These are phyloP conservation scores for Gandaritis pyraliata DNA, from an alignment of 2,888 invertebrate species.

Conservation along the genomic window DNA sequence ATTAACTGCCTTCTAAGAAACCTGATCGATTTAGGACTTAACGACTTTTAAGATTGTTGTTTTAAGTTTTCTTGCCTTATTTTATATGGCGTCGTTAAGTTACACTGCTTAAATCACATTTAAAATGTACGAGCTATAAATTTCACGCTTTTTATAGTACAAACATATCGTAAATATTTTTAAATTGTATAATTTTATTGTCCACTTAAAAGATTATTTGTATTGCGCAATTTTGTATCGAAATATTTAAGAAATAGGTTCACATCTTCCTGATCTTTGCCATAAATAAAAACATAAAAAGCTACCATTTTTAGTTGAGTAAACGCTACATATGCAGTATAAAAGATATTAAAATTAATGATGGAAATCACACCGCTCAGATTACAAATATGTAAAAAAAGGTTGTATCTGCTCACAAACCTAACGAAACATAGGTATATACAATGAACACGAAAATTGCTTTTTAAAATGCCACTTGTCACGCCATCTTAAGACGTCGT, in stretches of 20 bases:
- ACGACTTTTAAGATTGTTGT: conserved; percentile 46
- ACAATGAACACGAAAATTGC: conserved; percentile 28
- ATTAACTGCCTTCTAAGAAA: conserved; percentile 59
- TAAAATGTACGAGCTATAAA: conserved; percentile 31
- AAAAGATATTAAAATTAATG: neutral
- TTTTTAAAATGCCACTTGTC: conserved; percentile 36
- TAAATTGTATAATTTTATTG: conserved; percentile 29
- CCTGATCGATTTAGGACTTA: conserved; percentile 48
- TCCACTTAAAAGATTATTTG: conserved; percentile 23
- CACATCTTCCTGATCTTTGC: neutral
- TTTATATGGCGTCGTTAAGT: conserved; percentile 33
- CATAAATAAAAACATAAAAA: conserved; percentile 3
- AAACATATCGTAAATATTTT: conserved; percentile 33
- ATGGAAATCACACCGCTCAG: neutral
- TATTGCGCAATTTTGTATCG: conserved; percentile 17
- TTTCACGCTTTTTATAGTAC: conserved; percentile 34
- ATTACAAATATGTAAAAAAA: neutral
- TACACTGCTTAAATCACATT: conserved; percentile 37
- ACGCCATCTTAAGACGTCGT: conserved; percentile 48
- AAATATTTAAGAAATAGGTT: conserved; percentile 8
- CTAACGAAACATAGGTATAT: conserved; percentile 5
- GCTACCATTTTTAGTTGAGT: neutral
- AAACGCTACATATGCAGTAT: neutral
- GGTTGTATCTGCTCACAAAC: neutral
- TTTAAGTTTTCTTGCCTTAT: conserved; percentile 35